Conservation (phyloP, 2,797 vertebrate genomes). For the Nyctalus aviator region DNA sequence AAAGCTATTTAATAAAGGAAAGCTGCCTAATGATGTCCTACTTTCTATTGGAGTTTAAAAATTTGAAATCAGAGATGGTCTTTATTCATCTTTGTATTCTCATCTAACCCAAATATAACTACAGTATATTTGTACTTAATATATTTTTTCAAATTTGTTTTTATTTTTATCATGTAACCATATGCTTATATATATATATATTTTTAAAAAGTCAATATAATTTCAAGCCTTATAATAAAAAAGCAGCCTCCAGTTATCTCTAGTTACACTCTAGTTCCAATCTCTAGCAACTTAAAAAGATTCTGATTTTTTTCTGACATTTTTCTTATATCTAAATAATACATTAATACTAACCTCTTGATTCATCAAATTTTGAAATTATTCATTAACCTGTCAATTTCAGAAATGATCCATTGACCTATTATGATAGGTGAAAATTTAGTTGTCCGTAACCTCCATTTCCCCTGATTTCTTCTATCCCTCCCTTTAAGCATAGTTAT, state of each 20-base stretch:
- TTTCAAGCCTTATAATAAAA: neutral
- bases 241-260: neutral
- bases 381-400: neutral
- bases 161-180: slow-evolving; percentile 16
- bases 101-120: neutral
- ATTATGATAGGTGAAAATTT: neutral
- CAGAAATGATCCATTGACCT: neutral
- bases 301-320: neutral
- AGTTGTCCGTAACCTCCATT: neutral
- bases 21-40: neutral
- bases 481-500: neutral
- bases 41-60: neutral
- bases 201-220: neutral
- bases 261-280: neutral
- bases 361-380: neutral
- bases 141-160: slow-evolving; percentile 21
- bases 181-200: neutral
- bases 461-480: neutral
- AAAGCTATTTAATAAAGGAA: neutral
- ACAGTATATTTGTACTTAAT: neutral
- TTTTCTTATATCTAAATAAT: slow-evolving; percentile 38
- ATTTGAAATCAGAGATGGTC: neutral
- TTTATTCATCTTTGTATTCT: neutral
- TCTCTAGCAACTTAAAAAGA: slow-evolving; percentile 22
- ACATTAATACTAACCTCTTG: neutral